Percentiles rank a stretch among this genome's conserved stretches.
Evolutionary conservation across 2,797 vertebrate species (phyloP).

Genomic region (Toxotes lorentzi): DNA sequence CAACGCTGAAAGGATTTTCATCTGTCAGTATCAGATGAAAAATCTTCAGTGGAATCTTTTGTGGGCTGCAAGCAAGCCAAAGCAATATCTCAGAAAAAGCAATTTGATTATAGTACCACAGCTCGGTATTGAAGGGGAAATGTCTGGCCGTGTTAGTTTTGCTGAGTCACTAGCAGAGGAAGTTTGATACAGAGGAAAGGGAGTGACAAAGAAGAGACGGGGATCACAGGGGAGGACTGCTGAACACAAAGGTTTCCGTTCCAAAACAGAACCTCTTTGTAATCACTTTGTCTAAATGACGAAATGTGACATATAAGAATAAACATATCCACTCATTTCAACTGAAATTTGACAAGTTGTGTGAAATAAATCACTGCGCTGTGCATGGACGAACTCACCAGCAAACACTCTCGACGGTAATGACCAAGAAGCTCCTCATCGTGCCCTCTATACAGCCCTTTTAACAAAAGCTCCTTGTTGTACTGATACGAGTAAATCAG

Average conservation of each 20-base stretch:
- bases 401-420: constrained; percentile 95
- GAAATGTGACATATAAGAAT: neutral
- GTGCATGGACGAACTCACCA: constrained; percentile 87
- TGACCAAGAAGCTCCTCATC: constrained; percentile 91
- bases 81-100: constrained; percentile 72
- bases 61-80: constrained; percentile 68
- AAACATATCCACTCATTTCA: constrained; percentile 1
- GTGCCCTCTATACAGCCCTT: constrained; percentile 93
- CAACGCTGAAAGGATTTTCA: constrained; percentile 68
- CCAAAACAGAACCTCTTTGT: constrained; percentile 27
- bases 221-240: constrained; percentile 39
- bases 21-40: constrained; percentile 73
- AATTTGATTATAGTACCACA: constrained; percentile 66
- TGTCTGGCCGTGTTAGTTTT: constrained; percentile 51
- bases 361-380: neutral
- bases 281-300: constrained; percentile 12
- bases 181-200: constrained; percentile 55
- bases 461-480: constrained; percentile 95
- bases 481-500: constrained; percentile 96
- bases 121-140: constrained; percentile 51
- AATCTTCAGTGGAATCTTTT: constrained; percentile 67
- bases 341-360: neutral
- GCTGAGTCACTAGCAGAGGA: constrained; percentile 73
- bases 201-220: constrained; percentile 44
- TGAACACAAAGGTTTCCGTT: constrained; percentile 37